These are phyloP conservation scores for Hipposideros larvatus DNA, from an alignment of 2,797 vertebrate species.

Conservation along the genomic window DNA sequence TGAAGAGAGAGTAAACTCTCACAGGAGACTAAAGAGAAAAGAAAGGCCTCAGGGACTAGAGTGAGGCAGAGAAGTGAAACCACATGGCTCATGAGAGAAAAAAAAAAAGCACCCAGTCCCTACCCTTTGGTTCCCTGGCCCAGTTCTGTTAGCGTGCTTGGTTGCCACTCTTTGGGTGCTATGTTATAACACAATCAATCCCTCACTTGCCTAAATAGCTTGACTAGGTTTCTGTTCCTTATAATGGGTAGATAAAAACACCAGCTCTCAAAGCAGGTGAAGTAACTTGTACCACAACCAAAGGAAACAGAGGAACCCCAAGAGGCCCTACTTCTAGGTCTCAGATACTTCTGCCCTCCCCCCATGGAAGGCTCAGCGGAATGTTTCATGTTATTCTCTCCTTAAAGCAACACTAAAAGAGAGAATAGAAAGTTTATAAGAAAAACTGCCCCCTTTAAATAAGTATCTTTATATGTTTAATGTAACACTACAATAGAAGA, in stretches of 20 bases:
- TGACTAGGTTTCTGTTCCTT: background rate
- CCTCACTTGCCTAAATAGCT: background rate
- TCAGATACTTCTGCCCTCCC: background rate
- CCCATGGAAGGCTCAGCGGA: background rate
- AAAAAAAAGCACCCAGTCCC: background rate
- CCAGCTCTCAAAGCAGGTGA: background rate
- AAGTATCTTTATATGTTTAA: background rate
- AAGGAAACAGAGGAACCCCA: background rate
- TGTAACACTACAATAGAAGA: background rate
- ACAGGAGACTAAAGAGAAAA: background rate
- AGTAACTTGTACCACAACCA: background rate
- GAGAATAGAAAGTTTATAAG: background rate
- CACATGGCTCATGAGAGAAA: rapidly evolving
- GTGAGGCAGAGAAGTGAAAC: background rate
- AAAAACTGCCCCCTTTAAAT: background rate
- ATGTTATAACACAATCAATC: background rate
- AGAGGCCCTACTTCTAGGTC: background rate
- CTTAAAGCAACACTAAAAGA: background rate
- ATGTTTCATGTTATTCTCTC: background rate
- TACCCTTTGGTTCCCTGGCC: background rate
- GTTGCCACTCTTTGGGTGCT: background rate
- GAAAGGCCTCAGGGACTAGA: background rate
- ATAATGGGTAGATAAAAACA: background rate
- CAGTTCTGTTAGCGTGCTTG: background rate
- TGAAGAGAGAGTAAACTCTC: background rate